These are phyloP conservation scores for Noctuana brunneofusca DNA, from an alignment of 2,888 invertebrate genomes.

Conservation along the genomic window DNA sequence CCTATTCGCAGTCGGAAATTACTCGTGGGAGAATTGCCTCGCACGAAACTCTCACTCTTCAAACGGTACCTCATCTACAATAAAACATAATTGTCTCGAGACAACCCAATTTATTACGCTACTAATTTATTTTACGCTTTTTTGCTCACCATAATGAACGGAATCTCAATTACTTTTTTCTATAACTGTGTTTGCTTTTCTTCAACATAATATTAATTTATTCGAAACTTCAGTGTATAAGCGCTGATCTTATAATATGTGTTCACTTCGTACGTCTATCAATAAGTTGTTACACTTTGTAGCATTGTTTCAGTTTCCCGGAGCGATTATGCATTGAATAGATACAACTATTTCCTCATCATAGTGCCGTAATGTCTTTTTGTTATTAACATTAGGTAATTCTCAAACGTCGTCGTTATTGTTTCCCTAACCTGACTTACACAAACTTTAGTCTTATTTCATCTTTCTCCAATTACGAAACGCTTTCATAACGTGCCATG, in stretches of 20 bases:
- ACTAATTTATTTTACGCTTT: slow-evolving; percentile 33
- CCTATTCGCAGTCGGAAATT: slow-evolving; percentile 13
- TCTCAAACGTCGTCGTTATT: slow-evolving; percentile 1
- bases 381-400: slow-evolving; percentile 23
- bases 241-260: no score
- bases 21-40: slow-evolving; percentile 35
- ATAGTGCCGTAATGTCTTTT: slow-evolving; percentile 19
- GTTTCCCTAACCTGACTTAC: slow-evolving; percentile 10
- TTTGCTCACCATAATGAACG: slow-evolving; percentile 24
- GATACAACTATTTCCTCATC: slow-evolving; percentile 22
- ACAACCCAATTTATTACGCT: slow-evolving; percentile 37
- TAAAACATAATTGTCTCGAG: slow-evolving; percentile 40
- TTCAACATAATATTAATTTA: slow-evolving; percentile 5
- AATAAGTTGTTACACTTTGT: slow-evolving; percentile 12
- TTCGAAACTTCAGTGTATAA: not conserved
- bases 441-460: slow-evolving; percentile 16
- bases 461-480: slow-evolving; percentile 32
- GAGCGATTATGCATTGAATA: slow-evolving; percentile 12
- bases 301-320: slow-evolving; percentile 22
- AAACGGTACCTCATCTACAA: slow-evolving; percentile 37
- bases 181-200: slow-evolving; percentile 7
- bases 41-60: slow-evolving; percentile 42
- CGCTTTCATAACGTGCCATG: slow-evolving; percentile 29
- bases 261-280: not conserved
- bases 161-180: slow-evolving; percentile 20